A percentile compares a stretch with the other conserved stretches of the same genome.
These are phyloP conservation scores for Chromis chromis DNA, from an alignment of 2,797 vertebrate genomes.

Conservation along the genomic window DNA sequence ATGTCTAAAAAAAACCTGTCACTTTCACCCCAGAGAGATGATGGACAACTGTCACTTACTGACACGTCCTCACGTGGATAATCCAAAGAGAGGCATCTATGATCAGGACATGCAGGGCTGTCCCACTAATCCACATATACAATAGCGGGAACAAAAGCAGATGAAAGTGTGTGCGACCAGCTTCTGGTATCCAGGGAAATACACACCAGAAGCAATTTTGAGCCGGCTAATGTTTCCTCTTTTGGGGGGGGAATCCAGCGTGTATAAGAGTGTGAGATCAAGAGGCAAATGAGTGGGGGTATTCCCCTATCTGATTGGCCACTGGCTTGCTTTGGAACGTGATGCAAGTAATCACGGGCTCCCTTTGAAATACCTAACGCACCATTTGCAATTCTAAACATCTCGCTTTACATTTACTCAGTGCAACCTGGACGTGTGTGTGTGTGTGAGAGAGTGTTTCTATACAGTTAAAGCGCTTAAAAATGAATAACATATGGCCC, in stretches of 20 bases:
- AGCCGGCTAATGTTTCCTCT: slow-evolving; percentile 75
- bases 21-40: slow-evolving; percentile 10
- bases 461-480: slow-evolving; percentile 16
- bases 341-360: slow-evolving; percentile 74
- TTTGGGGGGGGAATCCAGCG: slow-evolving; percentile 55
- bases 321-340: slow-evolving; percentile 71
- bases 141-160: slow-evolving; percentile 45
- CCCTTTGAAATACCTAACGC: slow-evolving; percentile 77
- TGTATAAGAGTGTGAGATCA: slow-evolving; percentile 18
- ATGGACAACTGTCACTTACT: slow-evolving; percentile 36
- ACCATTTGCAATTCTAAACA: slow-evolving; percentile 82
- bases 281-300: slow-evolving; percentile 9
- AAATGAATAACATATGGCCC: slow-evolving; percentile 12
- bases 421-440: not conserved
- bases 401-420: slow-evolving; percentile 59
- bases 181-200: slow-evolving; percentile 67
- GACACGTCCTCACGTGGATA: slow-evolving; percentile 57
- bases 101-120: slow-evolving; percentile 34
- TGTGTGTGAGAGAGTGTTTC: slow-evolving; percentile 9
- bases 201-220: slow-evolving; percentile 45
- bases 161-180: slow-evolving; percentile 74
- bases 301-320: slow-evolving; percentile 77
- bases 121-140: slow-evolving; percentile 48
- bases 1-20: not conserved
- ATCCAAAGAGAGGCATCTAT: slow-evolving; percentile 29